These are phyloP conservation scores for Arizona elegans DNA, from an alignment of 2,113 vertebrate species.

Conservation along the genomic window DNA sequence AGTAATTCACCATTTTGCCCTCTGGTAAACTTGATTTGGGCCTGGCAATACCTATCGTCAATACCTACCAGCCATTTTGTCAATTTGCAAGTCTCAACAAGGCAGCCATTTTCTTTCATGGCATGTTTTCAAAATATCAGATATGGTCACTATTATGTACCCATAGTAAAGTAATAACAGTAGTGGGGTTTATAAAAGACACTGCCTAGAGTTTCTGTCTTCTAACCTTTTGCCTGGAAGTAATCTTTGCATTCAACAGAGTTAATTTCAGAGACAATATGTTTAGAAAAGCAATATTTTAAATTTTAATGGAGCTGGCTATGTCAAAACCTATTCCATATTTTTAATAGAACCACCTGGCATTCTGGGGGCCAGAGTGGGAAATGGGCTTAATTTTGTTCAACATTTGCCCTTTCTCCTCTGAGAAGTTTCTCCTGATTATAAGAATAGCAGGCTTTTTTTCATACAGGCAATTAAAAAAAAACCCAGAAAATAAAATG, in stretches of 20 bases:
- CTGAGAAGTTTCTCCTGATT: neutral
- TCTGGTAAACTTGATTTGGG: neutral
- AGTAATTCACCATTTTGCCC: neutral
- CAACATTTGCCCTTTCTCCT: slow-evolving; percentile 39
- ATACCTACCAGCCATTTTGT: neutral
- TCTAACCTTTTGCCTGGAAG: neutral
- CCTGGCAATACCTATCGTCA: neutral
- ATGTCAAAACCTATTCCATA: neutral
- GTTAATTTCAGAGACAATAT: neutral
- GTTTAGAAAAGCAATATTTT: neutral
- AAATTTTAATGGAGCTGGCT: neutral
- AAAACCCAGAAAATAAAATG: slow-evolving; percentile 28
- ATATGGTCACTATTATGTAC: neutral
- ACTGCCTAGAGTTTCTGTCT: neutral
- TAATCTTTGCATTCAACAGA: neutral
- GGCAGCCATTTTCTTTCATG: neutral
- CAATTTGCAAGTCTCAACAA: neutral
- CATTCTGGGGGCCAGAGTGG: too few relatives aligned
- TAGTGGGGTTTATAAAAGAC: neutral
- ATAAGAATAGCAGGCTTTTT: neutral
- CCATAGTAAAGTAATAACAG: neutral
- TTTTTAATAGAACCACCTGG: neutral
- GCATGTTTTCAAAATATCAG: neutral
- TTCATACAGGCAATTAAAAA: neutral
- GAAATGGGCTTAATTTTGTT: slow-evolving; percentile 30